A percentile compares a stretch with the other conserved stretches of the same genome.
Evolutionary conservation across 2,797 vertebrate genomes (phyloP).

Genomic region (Gallirallus australis): DNA sequence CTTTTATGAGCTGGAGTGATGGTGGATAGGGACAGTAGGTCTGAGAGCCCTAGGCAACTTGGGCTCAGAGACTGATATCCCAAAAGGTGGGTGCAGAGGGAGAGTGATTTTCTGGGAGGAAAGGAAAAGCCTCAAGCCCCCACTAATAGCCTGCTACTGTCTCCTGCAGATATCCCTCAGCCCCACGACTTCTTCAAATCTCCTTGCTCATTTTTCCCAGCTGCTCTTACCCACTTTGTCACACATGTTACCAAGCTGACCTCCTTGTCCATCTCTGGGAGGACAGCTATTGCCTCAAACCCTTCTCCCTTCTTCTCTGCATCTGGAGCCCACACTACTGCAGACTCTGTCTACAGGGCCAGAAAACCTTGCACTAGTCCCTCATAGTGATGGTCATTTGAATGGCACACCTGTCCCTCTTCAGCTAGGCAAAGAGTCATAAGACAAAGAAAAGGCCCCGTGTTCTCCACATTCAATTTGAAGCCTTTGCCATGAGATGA

Average conservation of each 20-base stretch:
- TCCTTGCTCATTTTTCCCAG: background rate
- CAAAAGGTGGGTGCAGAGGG: background rate
- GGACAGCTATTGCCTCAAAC: background rate
- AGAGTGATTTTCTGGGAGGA: background rate
- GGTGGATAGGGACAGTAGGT: background rate
- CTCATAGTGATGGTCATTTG: background rate
- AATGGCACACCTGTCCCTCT: accelerated
- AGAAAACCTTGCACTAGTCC: background rate
- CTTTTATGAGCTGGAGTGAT: background rate
- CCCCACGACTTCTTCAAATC: background rate
- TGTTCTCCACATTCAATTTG: background rate
- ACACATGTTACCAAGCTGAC: background rate
- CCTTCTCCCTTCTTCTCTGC: background rate
- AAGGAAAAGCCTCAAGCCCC: background rate
- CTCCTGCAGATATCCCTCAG: background rate
- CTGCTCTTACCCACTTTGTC: background rate
- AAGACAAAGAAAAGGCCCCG: accelerated
- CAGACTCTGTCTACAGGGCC: background rate
- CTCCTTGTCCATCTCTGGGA: background rate
- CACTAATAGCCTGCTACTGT: background rate
- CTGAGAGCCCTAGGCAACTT: background rate
- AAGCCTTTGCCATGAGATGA: background rate
- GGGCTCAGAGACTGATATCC: background rate
- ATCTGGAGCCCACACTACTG: background rate
- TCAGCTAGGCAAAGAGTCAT: background rate